Conservation (phyloP, 2,888 invertebrate genomes). For the Elegia similella region DNA sequence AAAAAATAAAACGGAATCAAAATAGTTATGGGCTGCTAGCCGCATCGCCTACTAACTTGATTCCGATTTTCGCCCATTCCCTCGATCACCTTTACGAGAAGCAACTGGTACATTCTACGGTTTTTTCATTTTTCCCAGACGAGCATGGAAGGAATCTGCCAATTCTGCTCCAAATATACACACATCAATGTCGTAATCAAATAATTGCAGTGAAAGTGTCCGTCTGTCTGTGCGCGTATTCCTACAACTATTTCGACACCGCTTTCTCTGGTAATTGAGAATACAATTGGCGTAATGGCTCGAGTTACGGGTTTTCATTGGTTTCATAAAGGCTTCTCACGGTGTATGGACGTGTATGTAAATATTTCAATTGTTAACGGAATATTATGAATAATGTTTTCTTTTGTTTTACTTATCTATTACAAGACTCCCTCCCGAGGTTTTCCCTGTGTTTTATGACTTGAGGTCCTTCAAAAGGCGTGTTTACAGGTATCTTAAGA, state of each 20-base stretch:
- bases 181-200: constrained; percentile 6
- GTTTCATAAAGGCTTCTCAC: neutral
- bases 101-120: too few species aligned
- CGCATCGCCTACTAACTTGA: too few species aligned
- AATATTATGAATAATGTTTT: neutral
- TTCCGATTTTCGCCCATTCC: too few species aligned
- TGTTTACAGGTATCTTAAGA: too few species aligned
- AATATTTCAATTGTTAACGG: neutral
- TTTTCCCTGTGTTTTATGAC: too few species aligned
- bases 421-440: too few species aligned
- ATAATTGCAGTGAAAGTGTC: constrained; percentile 7
- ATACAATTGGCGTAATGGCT: constrained; percentile 11
- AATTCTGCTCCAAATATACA: constrained; percentile 2
- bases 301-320: neutral
- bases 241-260: constrained; percentile 3
- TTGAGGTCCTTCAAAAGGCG: too few species aligned
- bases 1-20: too few species aligned
- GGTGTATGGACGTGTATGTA: neutral
- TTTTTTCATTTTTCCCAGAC: too few species aligned
- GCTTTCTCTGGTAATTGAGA: constrained; percentile 15
- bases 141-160: neutral
- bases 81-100: too few species aligned
- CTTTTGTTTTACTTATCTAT: too few species aligned
- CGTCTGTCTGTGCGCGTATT: constrained; percentile 9
- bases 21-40: too few species aligned